These are phyloP conservation scores for Bacillus rossius DNA, from an alignment of 1,140 invertebrate genomes.

Conservation along the genomic window DNA sequence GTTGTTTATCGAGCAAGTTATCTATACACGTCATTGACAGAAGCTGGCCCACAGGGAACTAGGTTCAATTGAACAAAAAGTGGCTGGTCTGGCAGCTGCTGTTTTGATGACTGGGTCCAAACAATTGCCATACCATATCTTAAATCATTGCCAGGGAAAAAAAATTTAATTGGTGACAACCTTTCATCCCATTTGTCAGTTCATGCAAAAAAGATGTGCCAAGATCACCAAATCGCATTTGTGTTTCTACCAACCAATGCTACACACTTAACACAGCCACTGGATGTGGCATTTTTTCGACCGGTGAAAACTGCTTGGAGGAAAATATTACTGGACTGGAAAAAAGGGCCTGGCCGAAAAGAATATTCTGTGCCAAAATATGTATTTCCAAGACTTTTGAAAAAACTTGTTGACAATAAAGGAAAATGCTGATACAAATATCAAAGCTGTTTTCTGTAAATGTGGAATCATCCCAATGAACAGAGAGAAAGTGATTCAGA, in stretches of 20 bases:
- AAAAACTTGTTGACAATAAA: constrained; percentile 21
- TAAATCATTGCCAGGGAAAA: no score
- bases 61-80: no score
- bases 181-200: constrained; percentile 32
- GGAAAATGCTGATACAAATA: constrained; percentile 19
- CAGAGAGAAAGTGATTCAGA: constrained; percentile 1
- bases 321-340: constrained; percentile 32
- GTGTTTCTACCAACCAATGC: constrained; percentile 33
- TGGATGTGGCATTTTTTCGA: constrained; percentile 37
- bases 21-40: no score
- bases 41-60: no score
- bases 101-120: no score
- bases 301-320: constrained; percentile 35
- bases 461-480: constrained; percentile 28
- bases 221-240: constrained; percentile 31
- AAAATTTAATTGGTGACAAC: constrained; percentile 39
- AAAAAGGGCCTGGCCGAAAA: constrained; percentile 21
- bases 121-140: no score
- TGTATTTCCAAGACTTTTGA: constrained; percentile 26
- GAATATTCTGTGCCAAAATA: constrained; percentile 22
- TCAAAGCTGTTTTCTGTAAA: constrained; percentile 26
- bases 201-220: constrained; percentile 21
- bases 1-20: no score
- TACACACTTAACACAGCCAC: constrained; percentile 39
- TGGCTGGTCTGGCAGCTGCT: no score